phyloP scores from a whole-genome alignment of 1,140 invertebrate species.

The Zaprionus capensis region DNA sequence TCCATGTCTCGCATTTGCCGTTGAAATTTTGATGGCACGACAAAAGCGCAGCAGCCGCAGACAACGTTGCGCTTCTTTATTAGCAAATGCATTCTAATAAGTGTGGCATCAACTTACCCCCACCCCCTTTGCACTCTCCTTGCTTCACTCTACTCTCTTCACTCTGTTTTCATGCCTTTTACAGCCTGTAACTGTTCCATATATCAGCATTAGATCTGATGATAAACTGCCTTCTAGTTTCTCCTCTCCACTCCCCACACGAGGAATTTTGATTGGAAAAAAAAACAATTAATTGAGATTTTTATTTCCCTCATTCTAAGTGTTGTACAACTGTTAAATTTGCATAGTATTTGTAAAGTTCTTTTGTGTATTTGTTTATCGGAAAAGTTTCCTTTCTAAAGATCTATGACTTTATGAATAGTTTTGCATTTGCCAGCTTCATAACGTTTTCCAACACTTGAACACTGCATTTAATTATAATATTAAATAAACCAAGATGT shows the following conservation, averaged over 20 bases:
- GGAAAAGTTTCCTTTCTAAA: too few species aligned
- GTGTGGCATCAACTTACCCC: constrained; percentile 38
- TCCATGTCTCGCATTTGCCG: constrained; percentile 26
- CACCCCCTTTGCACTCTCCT: neutral
- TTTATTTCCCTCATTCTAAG: too few species aligned
- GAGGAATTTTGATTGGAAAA: neutral
- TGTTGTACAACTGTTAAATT: too few species aligned
- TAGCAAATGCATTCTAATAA: constrained; percentile 59
- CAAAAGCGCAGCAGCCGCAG: constrained; percentile 41
- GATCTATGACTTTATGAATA: too few species aligned
- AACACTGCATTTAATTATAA: too few species aligned
- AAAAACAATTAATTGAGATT: neutral
- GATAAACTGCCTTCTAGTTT: neutral
- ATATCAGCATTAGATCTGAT: neutral
- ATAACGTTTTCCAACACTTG: too few species aligned
- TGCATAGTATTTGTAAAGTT: too few species aligned
- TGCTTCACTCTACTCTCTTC: neutral
- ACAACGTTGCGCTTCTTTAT: constrained; percentile 37
- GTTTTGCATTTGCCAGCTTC: too few species aligned
- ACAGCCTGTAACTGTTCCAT: neutral
- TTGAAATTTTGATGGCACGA: constrained; percentile 52
- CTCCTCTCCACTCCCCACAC: too few species aligned
- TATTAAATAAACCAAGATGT: too few species aligned
- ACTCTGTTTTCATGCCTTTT: constrained; percentile 1
- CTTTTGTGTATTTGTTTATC: too few species aligned